Conservation (phyloP, 2,797 vertebrate genomes). For the Molossus molossus region DNA sequence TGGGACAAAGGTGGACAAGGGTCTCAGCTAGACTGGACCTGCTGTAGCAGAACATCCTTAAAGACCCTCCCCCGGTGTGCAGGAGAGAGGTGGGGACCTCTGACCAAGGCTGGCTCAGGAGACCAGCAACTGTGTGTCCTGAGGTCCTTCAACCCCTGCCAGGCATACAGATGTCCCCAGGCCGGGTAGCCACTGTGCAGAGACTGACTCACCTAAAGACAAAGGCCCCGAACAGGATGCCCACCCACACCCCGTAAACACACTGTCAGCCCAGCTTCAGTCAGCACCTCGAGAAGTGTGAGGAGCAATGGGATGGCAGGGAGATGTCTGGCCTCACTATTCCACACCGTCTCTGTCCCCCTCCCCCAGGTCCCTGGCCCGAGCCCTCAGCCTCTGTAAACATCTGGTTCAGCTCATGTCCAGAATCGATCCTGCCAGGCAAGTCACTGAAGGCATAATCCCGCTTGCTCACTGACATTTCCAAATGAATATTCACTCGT, state of each 20-base stretch:
- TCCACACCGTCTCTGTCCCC: neutral
- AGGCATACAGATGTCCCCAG: neutral
- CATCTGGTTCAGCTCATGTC: conserved; percentile 3
- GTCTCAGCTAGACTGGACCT: neutral
- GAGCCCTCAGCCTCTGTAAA: neutral
- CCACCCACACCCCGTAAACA: neutral
- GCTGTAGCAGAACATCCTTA: neutral
- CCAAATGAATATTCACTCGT: conserved; percentile 87
- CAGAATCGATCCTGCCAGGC: conserved; percentile 47
- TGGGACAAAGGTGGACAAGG: neutral
- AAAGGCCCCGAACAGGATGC: neutral
- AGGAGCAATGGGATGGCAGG: accelerated
- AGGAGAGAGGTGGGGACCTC: neutral
- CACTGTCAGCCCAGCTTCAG: neutral
- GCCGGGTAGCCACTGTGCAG: neutral
- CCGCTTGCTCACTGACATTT: conserved; percentile 82
- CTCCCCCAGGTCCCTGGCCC: neutral
- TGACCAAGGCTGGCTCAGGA: neutral
- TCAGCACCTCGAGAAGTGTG: neutral
- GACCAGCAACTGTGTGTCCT: neutral
- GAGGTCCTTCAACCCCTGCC: neutral
- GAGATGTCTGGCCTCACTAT: accelerated
- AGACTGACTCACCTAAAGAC: neutral
- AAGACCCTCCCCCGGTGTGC: neutral
- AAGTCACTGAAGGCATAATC: conserved; percentile 72